phyloP scores from a whole-genome alignment of 2,888 invertebrate genomes.

The Cephus pygmeus region DNA sequence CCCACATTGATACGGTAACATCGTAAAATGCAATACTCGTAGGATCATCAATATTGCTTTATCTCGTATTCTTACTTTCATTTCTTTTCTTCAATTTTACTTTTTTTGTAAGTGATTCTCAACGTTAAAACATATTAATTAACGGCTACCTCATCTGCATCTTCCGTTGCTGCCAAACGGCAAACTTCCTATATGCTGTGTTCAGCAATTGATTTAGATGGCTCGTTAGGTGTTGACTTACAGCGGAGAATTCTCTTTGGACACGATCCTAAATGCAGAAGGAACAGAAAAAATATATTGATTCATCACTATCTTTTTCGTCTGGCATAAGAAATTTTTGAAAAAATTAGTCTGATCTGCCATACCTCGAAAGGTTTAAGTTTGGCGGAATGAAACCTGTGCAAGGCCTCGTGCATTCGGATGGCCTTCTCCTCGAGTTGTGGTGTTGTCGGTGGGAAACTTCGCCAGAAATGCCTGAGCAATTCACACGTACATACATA shows the following conservation, averaged over 20 bases:
- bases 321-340: neutral
- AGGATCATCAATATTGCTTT: conserved; percentile 52
- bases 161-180: conserved; percentile 84
- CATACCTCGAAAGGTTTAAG: conserved; percentile 85
- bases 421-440: conserved; percentile 82
- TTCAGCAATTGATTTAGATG: conserved; percentile 90
- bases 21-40: conserved; percentile 48
- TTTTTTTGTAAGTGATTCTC: conserved; percentile 1
- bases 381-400: conserved; percentile 88
- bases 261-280: conserved; percentile 76
- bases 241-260: conserved; percentile 82
- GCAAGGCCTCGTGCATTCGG: conserved; percentile 90
- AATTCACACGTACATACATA: conserved; percentile 91
- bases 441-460: conserved; percentile 85
- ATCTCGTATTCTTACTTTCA: conserved; percentile 31
- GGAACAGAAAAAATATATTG: conserved; percentile 13
- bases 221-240: conserved; percentile 83
- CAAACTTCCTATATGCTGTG: conserved; percentile 87
- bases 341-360: neutral
- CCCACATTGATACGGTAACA: conserved; percentile 48
- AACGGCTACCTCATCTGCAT: conserved; percentile 62
- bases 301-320: neutral
- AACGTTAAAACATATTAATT: neutral
- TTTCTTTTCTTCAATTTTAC: conserved; percentile 19
- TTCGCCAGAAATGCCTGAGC: conserved; percentile 93